A percentile compares a stretch with the other conserved stretches of the same genome.
Conservation (phyloP, 2,113 vertebrate species). For the Bostrychus sinensis region DNA sequence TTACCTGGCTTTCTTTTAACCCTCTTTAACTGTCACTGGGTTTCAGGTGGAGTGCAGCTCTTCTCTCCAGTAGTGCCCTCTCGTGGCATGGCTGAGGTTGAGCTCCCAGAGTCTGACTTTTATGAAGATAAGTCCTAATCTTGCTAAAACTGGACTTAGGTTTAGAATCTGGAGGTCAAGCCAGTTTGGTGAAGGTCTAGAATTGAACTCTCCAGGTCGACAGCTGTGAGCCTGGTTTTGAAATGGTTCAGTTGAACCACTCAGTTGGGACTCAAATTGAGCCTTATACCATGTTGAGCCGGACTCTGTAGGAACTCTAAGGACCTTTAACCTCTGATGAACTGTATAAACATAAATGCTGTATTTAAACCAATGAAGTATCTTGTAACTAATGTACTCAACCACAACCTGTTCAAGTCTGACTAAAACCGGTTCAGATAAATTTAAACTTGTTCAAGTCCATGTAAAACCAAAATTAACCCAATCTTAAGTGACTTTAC, state of each 20-base stretch:
- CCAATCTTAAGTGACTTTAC: too few relatives aligned
- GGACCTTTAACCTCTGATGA: not conserved
- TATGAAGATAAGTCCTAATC: conserved; percentile 12
- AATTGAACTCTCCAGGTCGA: not conserved
- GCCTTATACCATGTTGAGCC: not conserved
- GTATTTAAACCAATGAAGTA: conserved; percentile 10
- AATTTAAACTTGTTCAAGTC: not conserved
- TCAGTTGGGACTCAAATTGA: not conserved
- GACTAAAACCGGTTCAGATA: not conserved
- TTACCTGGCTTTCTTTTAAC: not conserved
- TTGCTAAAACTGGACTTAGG: not conserved
- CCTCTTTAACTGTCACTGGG: not conserved
- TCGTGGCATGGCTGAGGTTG: not conserved
- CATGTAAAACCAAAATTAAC: not conserved
- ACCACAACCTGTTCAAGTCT: not conserved
- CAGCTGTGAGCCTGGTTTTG: not conserved
- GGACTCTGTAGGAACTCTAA: not conserved
- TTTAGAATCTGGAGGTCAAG: not conserved
- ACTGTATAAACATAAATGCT: not conserved
- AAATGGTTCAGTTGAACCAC: not conserved
- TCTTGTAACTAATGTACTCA: not conserved
- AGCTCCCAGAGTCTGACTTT: conserved; percentile 9
- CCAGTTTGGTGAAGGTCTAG: not conserved
- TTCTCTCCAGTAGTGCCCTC: conserved; percentile 1
- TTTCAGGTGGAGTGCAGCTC: conserved; percentile 11